Percentiles rank a stretch among this genome's conserved stretches.
Evolutionary conservation across 2,888 invertebrate genomes (phyloP).

Genomic region (Drosophila peninsularis): DNA sequence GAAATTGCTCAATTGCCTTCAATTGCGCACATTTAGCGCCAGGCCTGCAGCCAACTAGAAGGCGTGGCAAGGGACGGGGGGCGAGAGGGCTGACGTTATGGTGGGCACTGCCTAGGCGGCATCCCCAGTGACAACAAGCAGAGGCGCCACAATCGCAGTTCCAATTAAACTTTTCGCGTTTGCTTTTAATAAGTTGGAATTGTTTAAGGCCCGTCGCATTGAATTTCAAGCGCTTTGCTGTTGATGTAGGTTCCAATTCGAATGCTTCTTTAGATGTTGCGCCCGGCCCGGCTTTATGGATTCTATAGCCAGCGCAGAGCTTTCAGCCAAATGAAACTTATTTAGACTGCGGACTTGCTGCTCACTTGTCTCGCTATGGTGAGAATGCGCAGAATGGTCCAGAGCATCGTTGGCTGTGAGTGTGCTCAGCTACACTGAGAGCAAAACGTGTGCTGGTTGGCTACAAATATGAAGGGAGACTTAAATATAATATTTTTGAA

Average conservation of each 20-base stretch:
- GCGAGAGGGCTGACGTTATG: neutral
- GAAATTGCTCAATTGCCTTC: conserved; percentile 72
- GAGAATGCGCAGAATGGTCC: conserved; percentile 62
- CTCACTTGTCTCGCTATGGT: conserved; percentile 48
- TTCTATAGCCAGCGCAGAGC: conserved; percentile 37
- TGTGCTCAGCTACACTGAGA: conserved; percentile 21
- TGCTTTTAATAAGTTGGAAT: conserved; percentile 73
- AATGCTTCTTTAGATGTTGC: conserved; percentile 43
- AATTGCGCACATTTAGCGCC: conserved; percentile 71
- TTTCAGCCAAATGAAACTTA: conserved; percentile 37
- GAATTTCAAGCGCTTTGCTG: conserved; percentile 54
- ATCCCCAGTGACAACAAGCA: conserved; percentile 35
- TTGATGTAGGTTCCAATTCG: conserved; percentile 48
- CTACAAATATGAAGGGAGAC: neutral
- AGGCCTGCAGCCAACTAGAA: conserved; percentile 23
- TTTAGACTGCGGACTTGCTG: neutral
- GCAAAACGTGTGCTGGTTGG: neutral
- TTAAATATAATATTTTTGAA: neutral
- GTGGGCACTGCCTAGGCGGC: conserved; percentile 5
- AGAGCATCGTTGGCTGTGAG: conserved; percentile 8
- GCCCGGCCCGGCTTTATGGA: conserved; percentile 16
- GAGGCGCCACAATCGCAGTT: conserved; percentile 38
- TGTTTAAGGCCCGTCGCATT: conserved; percentile 59
- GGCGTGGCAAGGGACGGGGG: neutral
- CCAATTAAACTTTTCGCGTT: conserved; percentile 76